Evolutionary conservation across 30 jellyfish, hydroid and myxozoan genomes (phyloP), one percentile per base, ranked within the genome.

Genomic region (Cassiopea andromeda): DNA sequence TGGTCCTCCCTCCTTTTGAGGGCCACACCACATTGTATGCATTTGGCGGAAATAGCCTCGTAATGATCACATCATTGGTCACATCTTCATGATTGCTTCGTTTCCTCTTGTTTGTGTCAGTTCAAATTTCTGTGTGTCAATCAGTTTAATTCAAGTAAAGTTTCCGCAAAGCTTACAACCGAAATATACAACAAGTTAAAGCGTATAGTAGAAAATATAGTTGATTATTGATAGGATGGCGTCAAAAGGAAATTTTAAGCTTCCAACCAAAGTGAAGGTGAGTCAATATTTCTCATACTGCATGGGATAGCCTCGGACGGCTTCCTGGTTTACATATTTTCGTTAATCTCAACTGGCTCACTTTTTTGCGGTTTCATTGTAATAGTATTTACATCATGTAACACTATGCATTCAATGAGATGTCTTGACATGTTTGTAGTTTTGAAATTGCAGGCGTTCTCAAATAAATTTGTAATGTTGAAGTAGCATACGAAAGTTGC

Each of bases 261-360:
- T 85, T 69, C 92, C 92, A 1, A 38, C 44, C 69, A 86, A 86
- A 77, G 93, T 80, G 76, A 86, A 86, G 78, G 93, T 86, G 80
- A 76, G 93, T 43, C n/a, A 59, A 18, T 16, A 38, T 1, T 7
- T 18, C 73, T 2, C 15, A 5, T 64, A 5, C 15, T 2, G 8
- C 73, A 64, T 17, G 6, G 27, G 27, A 16, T 7, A 5, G 27
- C 64, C 12, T 10, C 64, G 64, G 7, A 54, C 64, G 64, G 64
- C 64, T 54, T 54, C 64, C 64, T 54, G 7, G 64, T 54, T 54
- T 54, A 54, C 64, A 54, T 6, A 54, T 54, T 3, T 3, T 10
- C 12, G 12, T 54, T 54, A 10, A 6, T 54, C 7, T 54, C 64
- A 10, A 10, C 12, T 54, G 10, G 12, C 12, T 54, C 10, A 54